Conservation (phyloP, 1,140 invertebrate species). For the Lucilia sericata region DNA sequence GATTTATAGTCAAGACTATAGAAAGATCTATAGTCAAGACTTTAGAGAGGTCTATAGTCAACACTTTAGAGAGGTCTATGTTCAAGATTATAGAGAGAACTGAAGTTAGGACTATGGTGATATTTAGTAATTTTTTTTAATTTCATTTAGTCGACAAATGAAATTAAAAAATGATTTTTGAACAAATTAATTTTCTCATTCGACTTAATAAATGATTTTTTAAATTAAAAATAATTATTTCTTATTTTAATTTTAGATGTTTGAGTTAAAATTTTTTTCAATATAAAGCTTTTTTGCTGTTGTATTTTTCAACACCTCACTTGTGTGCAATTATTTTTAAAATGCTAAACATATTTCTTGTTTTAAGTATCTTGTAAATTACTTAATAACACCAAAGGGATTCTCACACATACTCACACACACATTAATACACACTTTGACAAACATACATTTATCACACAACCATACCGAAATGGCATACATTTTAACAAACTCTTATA, state of each 20-base stretch:
- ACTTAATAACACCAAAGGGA: conserved; percentile 43
- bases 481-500: not conserved
- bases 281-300: no score
- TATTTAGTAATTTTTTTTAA: no score
- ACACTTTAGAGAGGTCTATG: no score
- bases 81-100: no score
- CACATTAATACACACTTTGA: not conserved
- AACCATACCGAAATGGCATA: not conserved
- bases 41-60: no score
- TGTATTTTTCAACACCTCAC: conserved; percentile 29
- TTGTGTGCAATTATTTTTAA: conserved; percentile 41
- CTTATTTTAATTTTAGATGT: not conserved
- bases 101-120: no score
- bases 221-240: conserved; percentile 24
- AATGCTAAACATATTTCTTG: conserved; percentile 43
- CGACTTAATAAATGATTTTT: conserved; percentile 3
- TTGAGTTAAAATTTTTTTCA: no score
- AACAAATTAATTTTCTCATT: not conserved
- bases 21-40: no score
- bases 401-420: conserved; percentile 22
- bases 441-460: not conserved
- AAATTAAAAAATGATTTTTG: no score
- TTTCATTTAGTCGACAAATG: no score
- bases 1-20: no score
- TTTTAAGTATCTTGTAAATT: conserved; percentile 43